These are phyloP conservation scores for Pammene aurita DNA, from an alignment of 2,888 invertebrate species.

Conservation along the genomic window DNA sequence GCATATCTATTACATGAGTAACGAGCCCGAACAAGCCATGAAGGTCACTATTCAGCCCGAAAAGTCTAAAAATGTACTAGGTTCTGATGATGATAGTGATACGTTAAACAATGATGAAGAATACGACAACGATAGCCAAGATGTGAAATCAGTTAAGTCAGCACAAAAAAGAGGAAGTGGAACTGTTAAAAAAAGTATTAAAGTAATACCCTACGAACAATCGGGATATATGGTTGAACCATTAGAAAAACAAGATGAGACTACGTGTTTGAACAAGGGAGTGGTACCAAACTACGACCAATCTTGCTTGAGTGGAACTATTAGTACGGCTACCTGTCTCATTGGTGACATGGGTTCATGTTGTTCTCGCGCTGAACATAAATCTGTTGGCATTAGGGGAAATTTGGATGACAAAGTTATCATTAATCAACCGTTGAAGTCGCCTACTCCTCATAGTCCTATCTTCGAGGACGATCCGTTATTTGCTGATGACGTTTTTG, in stretches of 20 bases:
- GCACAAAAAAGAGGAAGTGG: constrained; percentile 64
- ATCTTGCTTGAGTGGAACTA: constrained; percentile 76
- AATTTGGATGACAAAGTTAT: constrained; percentile 82
- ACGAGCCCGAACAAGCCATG: constrained; percentile 90
- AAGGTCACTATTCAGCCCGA: constrained; percentile 88
- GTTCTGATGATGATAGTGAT: constrained; percentile 87
- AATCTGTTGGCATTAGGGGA: constrained; percentile 67
- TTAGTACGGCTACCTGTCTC: constrained; percentile 75
- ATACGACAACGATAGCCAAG: constrained; percentile 81
- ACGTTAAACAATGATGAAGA: constrained; percentile 87
- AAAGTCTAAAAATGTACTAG: constrained; percentile 85
- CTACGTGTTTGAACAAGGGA: constrained; percentile 67
- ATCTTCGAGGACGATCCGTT: constrained; percentile 84
- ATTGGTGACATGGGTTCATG: constrained; percentile 77
- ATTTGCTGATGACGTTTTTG: constrained; percentile 85
- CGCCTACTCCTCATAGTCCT: constrained; percentile 84
- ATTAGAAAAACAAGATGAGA: constrained; percentile 70
- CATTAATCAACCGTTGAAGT: constrained; percentile 84
- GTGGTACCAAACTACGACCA: constrained; percentile 77
- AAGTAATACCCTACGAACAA: constrained; percentile 77
- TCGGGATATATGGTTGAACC: constrained; percentile 81
- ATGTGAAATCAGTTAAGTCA: constrained; percentile 74
- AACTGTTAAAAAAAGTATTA: constrained; percentile 64
- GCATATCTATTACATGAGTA: constrained; percentile 90
- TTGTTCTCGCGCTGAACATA: constrained; percentile 72